Base-by-base conservation (phyloP, 2,888 invertebrate species). In the Philereme vetulata region DNA sequence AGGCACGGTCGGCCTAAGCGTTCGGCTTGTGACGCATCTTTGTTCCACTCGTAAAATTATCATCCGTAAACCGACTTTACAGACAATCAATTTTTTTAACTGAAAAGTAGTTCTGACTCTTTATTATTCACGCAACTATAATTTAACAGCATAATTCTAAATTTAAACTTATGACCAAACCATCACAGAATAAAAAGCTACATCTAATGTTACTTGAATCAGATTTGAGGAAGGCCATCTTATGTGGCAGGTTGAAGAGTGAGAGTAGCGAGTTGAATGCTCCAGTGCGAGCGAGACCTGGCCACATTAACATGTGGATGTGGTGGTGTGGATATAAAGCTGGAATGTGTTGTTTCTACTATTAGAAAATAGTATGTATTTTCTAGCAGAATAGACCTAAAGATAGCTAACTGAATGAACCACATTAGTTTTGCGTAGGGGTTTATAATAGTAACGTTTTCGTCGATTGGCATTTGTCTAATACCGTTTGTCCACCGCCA, bases 341-440 rank as follows among this genome's bases (percentile, higher is more conserved):
- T 98, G 89, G 65, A 98, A 93, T 56, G 97, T 90, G 84, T 98
- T 98, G 88, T 97, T 96, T n/a, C n/a, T n/a, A n/a, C n/a, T n/a
- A n/a, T n/a, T n/a, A n/a, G n/a, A n/a, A n/a, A n/a, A n/a, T n/a
- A n/a, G n/a, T n/a, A n/a, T n/a, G n/a, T n/a, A n/a, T n/a, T n/a
- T n/a, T n/a, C n/a, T n/a, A n/a, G n/a, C n/a, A n/a, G n/a, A n/a
- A n/a, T n/a, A n/a, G 21, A 21, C 21, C 21, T 21, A 21, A 21
- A 21, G 21, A 1, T 21, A 21, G 21, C 21, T 21, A 21, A 21
- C 21, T 21, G 21, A 21, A 21, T 21, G 21, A 21, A 21, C 21
- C 21, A 21, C 21, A 21, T 21, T 21, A 21, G 21, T 21, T n/a
- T 21, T 21, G 21, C 2, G 21, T 21, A 1, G 1, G 21, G 21